These are phyloP conservation scores for Scaptodrosophila latifasciaeformis DNA, from an alignment of 2,888 invertebrate genomes.

Conservation along the genomic window DNA sequence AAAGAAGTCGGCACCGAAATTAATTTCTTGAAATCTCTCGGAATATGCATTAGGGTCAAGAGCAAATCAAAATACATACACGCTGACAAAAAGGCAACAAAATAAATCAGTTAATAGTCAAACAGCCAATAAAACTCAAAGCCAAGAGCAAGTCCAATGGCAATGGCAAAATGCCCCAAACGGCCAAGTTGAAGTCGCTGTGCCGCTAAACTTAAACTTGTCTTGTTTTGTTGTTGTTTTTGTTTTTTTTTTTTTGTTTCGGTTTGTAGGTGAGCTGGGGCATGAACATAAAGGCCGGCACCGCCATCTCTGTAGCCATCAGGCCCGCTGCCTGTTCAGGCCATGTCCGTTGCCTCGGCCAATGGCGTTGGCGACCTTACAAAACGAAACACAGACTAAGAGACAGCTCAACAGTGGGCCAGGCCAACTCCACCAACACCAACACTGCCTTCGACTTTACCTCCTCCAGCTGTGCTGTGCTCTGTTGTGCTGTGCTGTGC, in stretches of 20 bases:
- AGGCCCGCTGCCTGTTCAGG: background rate
- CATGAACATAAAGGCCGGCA: slow-evolving; percentile 49
- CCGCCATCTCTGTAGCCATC: background rate
- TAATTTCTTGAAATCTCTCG: background rate
- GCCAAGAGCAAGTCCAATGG: slow-evolving; percentile 69
- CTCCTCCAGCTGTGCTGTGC: slow-evolving; percentile 21
- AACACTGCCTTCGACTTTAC: slow-evolving; percentile 9
- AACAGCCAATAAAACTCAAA: slow-evolving; percentile 59
- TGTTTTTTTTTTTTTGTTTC: too few species aligned
- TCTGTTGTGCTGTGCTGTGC: slow-evolving; percentile 45
- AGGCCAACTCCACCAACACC: slow-evolving; percentile 24
- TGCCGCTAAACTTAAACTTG: too few species aligned
- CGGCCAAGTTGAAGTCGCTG: too few species aligned
- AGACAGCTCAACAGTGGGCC: background rate
- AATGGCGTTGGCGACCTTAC: slow-evolving; percentile 51
- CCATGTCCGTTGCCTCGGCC: slow-evolving; percentile 37
- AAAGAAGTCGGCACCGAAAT: too few species aligned
- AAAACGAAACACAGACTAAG: slow-evolving; percentile 29
- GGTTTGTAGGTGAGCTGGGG: slow-evolving; percentile 72
- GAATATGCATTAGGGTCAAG: slow-evolving; percentile 62
- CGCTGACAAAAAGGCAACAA: slow-evolving; percentile 9
- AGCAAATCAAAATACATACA: slow-evolving; percentile 30
- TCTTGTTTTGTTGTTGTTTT: slow-evolving; percentile 35
- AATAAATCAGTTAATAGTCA: slow-evolving; percentile 65
- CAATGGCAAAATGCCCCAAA: slow-evolving; percentile 36